Base-by-base conservation (phyloP, 2,888 invertebrate genomes). In the Salpingus planirostris region DNA sequence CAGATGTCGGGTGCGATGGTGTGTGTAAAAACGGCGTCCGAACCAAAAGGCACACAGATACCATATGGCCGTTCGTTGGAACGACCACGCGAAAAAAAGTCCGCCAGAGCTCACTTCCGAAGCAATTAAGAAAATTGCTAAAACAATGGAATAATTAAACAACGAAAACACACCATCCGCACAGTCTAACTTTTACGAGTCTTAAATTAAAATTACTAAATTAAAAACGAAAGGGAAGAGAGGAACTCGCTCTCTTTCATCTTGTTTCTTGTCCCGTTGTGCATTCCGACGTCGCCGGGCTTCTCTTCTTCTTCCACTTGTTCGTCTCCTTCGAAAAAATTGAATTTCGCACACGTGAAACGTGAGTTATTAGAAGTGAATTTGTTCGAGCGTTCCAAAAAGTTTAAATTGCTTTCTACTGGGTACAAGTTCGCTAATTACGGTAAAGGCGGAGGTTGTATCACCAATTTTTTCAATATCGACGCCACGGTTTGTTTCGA, bases 91-190 rank as follows among this genome's bases (percentile, higher is more conserved):
- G 35, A 38, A 49, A 44, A 48, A 48, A 46, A n/a, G n/a, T n/a
- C n/a, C 40, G 38, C 36, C 24, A 34, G 42, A 50, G 43, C 47
- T 45, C 41, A 46, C 42, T 43, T 45, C 42, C 37, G 37, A 46
- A 41, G 44, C 45, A 52, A 52, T 57, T 55, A 54, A 50, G 51
- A 51, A 50, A 55, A 55, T 50, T 50, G 49, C 47, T 43, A 45
- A 48, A 53, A 53, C 52, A 51, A 50, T 49, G 46, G 44, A 52
- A 46, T 52, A 51, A 54, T 52, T 53, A 52, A 49, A 49, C 42
- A 46, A 38, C 36, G 43, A 43, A 41, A 49, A 41, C 39, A 42
- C 46, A 31, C 38, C 26, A 29, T n/a, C n/a, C n/a, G n/a, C n/a
- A n/a, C n/a, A n/a, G n/a, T n/a, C 34, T 30, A 33, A 33, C 28